Evolutionary conservation across 2,797 vertebrate genomes (phyloP).

Genomic region (Macropus fuliginosus): DNA sequence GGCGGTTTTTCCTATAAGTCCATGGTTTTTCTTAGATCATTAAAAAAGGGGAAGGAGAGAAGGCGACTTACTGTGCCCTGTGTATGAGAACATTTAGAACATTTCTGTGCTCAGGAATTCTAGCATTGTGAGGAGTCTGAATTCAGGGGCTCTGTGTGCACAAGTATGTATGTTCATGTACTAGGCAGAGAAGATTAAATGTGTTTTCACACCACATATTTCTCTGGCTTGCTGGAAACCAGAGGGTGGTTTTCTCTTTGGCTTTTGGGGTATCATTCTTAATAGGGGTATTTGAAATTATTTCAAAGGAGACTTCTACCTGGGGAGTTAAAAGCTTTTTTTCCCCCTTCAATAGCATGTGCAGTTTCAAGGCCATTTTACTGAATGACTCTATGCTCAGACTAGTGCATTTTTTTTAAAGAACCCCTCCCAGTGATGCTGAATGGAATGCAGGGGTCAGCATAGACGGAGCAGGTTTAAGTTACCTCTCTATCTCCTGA

Average conservation of each 20-base stretch:
- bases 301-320: constrained; percentile 67
- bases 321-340: constrained; percentile 26
- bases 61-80: background rate
- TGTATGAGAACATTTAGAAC: constrained; percentile 2
- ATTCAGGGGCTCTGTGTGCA: background rate
- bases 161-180: background rate
- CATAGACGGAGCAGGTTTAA: background rate
- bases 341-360: background rate
- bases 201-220: constrained; percentile 53
- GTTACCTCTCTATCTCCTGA: background rate
- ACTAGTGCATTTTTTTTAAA: background rate
- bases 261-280: constrained; percentile 64
- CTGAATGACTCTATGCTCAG: background rate
- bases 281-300: constrained; percentile 67
- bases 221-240: constrained; percentile 67
- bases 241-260: constrained; percentile 59
- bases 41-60: constrained; percentile 12
- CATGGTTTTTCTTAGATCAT: constrained; percentile 17
- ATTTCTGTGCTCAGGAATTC: constrained; percentile 36
- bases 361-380: background rate
- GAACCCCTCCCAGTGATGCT: background rate
- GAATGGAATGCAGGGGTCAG: background rate
- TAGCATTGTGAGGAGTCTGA: background rate
- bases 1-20: background rate
- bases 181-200: fast-evolving